Evolutionary conservation across 2,113 vertebrate species (phyloP), one percentile per base, ranked within the genome.

Genomic region (Odobenus rosmarus): DNA sequence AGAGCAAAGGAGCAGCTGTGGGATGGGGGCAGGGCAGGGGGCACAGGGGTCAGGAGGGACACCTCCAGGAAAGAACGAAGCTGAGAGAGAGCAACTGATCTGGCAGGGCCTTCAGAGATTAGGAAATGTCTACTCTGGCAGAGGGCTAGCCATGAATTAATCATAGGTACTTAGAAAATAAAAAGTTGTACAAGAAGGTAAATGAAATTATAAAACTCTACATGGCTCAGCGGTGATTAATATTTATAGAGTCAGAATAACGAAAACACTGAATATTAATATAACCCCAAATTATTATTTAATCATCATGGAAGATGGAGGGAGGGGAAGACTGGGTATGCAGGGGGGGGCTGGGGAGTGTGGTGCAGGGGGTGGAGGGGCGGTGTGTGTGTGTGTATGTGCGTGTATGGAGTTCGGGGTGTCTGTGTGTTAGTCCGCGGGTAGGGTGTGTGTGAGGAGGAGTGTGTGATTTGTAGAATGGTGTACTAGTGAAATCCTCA

Each of bases 221-320:
- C 98, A 95, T 92, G 97, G 96, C 96, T 98, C 95, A 72, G 84
- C 84, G 90, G 96, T 94, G 94, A 98, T 98, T 97, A 97, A 98
- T 97, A 98, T 98, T 98, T 98, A 98, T 96, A 97, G 96, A 97
- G 96, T 96, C 92, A 94, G 94, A 95, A 96, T 97, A 96, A 97
- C 90, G 97, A 98, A 98, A 98, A 98, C 96, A 98, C 97, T 98
- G 97, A 98, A 97, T 98, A 97, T 96, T 97, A 97, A 98, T 98
- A 97, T 62, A 88, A 57, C 64, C 71, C 97, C 88, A 88, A 96
- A 97, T 97, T 97, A 98, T 96, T 95, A 95, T 97, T 97, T 97
- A 96, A 97, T 96, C 89, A 84, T 83, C 94, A 93, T 86, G 69
- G 90, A 90, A 93, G 97, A 31, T 0, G 3, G 53, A 93, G 28